Conservation (phyloP, 2,888 invertebrate species). For the Chloromyia formosa region DNA sequence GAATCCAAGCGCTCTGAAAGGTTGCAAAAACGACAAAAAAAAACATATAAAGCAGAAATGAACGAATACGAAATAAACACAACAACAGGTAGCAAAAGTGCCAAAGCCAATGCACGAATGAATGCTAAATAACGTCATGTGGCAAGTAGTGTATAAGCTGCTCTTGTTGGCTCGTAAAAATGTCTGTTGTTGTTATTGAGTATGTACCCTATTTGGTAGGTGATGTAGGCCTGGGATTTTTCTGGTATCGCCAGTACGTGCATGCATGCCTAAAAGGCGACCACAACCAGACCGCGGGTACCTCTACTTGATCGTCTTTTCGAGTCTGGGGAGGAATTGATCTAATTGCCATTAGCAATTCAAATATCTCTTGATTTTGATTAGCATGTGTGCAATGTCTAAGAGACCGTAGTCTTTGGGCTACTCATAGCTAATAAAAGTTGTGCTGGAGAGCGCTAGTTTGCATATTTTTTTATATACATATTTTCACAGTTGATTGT, state of each 20-base stretch:
- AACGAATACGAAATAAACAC: no score
- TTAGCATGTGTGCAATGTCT: constrained; percentile 9
- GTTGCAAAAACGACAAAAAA: constrained; percentile 7
- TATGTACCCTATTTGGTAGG: not conserved
- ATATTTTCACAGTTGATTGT: no score
- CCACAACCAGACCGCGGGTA: not conserved
- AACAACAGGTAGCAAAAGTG: not conserved
- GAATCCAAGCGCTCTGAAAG: constrained; percentile 29
- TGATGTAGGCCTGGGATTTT: not conserved
- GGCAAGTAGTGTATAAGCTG: no score
- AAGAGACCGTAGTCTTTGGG: no score
- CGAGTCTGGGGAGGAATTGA: not conserved
- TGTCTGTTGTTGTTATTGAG: no score
- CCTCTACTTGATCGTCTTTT: not conserved
- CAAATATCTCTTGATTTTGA: constrained; percentile 22
- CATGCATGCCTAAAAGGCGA: no score
- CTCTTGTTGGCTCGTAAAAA: no score
- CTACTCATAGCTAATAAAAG: no score
- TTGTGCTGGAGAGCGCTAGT: no score
- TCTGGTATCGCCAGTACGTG: not conserved
- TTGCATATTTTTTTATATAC: no score
- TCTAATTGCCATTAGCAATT: constrained; percentile 39
- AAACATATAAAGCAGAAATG: no score
- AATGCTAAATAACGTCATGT: constrained; percentile 27
- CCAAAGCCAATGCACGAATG: constrained; percentile 11